These are phyloP conservation scores for Daptonema setosum DNA, from an alignment of 2,888 invertebrate species.

Conservation along the genomic window DNA sequence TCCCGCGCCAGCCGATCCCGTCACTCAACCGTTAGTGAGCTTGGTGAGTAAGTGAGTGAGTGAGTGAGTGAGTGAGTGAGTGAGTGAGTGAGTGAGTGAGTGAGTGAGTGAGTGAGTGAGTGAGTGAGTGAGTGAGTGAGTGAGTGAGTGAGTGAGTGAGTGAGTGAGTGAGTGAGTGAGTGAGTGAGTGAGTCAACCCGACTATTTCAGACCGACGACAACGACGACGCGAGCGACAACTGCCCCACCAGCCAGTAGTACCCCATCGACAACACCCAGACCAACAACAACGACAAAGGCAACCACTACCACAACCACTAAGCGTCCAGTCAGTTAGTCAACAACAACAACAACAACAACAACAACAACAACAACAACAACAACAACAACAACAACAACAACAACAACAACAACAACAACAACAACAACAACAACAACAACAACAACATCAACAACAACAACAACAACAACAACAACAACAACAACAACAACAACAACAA, in stretches of 20 bases:
- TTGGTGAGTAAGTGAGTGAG: too few species aligned
- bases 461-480: neutral
- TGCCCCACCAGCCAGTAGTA: neutral
- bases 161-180: too few species aligned
- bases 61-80: too few species aligned
- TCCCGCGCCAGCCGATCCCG: too few species aligned
- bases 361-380: neutral
- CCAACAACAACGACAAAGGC: neutral
- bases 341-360: neutral
- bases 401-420: neutral
- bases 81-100: too few species aligned
- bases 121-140: too few species aligned
- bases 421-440: neutral
- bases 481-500: neutral
- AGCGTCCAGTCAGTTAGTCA: neutral
- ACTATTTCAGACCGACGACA: neutral
- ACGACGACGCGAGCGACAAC: neutral
- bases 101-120: too few species aligned
- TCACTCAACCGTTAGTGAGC: too few species aligned
- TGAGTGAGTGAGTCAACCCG: too few species aligned
- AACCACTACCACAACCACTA: neutral
- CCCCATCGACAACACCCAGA: neutral
- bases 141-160: too few species aligned
- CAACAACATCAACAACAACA: neutral
- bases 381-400: neutral